Evolutionary conservation across 2,888 invertebrate genomes (phyloP), one percentile per base, ranked within the genome.

Genomic region (Lacanobia wlatinum): DNA sequence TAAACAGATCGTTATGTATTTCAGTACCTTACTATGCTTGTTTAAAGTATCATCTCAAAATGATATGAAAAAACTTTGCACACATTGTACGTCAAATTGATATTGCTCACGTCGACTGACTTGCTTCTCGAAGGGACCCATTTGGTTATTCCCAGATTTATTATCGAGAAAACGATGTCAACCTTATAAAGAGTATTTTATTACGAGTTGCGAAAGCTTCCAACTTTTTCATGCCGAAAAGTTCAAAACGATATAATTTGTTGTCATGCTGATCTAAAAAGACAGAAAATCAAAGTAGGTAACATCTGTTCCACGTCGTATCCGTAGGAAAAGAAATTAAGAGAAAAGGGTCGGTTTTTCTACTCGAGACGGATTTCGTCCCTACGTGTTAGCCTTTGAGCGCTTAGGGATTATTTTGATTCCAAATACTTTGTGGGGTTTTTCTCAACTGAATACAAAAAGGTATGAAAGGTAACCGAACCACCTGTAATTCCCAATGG

Each of bases 241-340:
- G 55, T 73, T 66, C 50, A 40, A 72, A 65, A 62, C 59, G 0
- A 65, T 55, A 65, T 55, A 10, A 68, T 73, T 77, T 77, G 21
- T 53, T 72, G 63, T 50, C 46, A 60, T 5, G 2, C 48, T 60
- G 56, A 73, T 61, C 52, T 21, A n/a, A 55, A 67, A 67, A 67
- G 52, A 64, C 70, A 67, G 60, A 59, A 60, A 69, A 70, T 82
- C 64, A 67, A 67, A 68, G 50, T 34, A 34, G 34, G 34, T 40
- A 78, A 61, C 80, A 73, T 64, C 78, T 82, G 78, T 58, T 50
- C 48, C 12, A 48, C 40, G 48, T 43, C 34, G 18, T 69, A 34
- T 50, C 61, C 60, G 28, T 61, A 53, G 52, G 48, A 60, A 23
- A 53, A 66, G 58, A 82, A 80, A 80, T 80, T 82, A 80, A 73